phyloP scores from a whole-genome alignment of 2,113 vertebrate genomes.

The Apodemus speciosus region DNA sequence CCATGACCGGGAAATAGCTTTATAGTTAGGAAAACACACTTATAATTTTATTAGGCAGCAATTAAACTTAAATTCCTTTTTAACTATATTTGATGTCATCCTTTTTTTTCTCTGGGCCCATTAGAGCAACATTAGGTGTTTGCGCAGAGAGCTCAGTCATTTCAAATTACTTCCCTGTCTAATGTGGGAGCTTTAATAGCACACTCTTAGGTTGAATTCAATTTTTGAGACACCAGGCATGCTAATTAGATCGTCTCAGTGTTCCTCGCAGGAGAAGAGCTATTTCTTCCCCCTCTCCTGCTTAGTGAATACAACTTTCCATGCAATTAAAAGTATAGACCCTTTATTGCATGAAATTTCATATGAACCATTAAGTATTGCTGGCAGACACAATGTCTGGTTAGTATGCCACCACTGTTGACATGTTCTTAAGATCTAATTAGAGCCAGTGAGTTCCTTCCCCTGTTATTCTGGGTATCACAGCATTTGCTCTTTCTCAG shows the following conservation, averaged over 20 bases:
- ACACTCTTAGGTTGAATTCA: slow-evolving; percentile 88
- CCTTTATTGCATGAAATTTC: slow-evolving; percentile 58
- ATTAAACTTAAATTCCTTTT: slow-evolving; percentile 83
- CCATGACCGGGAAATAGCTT: slow-evolving; percentile 72
- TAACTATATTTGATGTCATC: slow-evolving; percentile 80
- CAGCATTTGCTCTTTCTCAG: slow-evolving; percentile 42
- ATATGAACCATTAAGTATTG: slow-evolving; percentile 65
- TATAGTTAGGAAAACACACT: slow-evolving; percentile 79
- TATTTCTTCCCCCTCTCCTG: slow-evolving; percentile 67
- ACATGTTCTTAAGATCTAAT: slow-evolving; percentile 69
- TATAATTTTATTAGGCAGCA: slow-evolving; percentile 84
- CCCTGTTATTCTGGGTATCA: slow-evolving; percentile 43
- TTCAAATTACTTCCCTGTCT: slow-evolving; percentile 86
- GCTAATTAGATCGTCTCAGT: slow-evolving; percentile 84
- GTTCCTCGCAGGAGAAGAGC: slow-evolving; percentile 73
- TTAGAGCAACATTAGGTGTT: slow-evolving; percentile 86
- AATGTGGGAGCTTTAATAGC: slow-evolving; percentile 86
- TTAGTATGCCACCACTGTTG: slow-evolving; percentile 1
- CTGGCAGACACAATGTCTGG: slow-evolving; percentile 56
- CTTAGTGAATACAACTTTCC: slow-evolving; percentile 64
- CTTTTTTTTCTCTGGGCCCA: slow-evolving; percentile 70
- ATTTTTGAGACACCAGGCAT: slow-evolving; percentile 85
- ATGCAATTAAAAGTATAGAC: slow-evolving; percentile 67
- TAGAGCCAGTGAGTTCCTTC: slow-evolving; percentile 17
- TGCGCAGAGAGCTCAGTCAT: slow-evolving; percentile 86